These are phyloP conservation scores for Callocephalon fimbriatum DNA, from an alignment of 2,113 vertebrate species.

Conservation along the genomic window DNA sequence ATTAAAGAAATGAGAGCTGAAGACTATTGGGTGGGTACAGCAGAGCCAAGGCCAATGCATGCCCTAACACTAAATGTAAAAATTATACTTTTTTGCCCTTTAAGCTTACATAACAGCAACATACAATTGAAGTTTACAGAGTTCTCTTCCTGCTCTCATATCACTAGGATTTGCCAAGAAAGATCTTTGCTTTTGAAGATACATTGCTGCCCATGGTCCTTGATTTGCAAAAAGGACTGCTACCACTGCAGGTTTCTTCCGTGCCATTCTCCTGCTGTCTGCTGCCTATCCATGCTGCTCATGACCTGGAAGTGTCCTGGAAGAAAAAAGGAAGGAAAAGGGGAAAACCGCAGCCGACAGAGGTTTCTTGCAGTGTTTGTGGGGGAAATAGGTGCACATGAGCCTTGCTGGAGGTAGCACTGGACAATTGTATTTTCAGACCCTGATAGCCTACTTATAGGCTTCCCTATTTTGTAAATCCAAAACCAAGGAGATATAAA, in stretches of 20 bases:
- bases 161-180: no score
- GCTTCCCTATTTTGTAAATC: not conserved
- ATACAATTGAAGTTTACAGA: no score
- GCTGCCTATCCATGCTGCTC: not conserved
- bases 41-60: not conserved
- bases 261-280: accelerated
- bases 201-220: not conserved
- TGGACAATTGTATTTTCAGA: not conserved
- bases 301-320: not conserved
- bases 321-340: not conserved
- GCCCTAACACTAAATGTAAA: no score
- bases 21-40: not conserved
- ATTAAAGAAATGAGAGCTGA: not conserved
- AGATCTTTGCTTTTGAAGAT: not conserved
- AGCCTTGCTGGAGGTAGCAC: accelerated
- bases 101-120: no score
- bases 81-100: no score
- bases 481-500: not conserved
- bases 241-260: not conserved
- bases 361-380: not conserved
- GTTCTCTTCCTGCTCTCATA: no score
- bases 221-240: not conserved
- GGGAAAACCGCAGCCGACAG: not conserved
- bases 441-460: not conserved
- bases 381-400: accelerated